phyloP scores from a whole-genome alignment of 2,888 invertebrate species.

The Nasonovia ribisnigri region DNA sequence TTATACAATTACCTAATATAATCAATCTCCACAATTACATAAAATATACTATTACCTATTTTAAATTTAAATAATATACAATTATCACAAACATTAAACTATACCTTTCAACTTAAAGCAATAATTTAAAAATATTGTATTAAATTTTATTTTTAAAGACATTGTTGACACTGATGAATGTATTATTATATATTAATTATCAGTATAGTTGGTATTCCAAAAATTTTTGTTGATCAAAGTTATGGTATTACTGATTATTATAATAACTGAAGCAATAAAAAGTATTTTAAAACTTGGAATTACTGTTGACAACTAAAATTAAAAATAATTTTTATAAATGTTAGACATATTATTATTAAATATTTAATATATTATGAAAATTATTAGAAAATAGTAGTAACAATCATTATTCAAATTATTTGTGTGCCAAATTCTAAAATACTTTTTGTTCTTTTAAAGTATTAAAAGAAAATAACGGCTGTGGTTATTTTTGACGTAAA shows the following conservation, averaged over 20 bases:
- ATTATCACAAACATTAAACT: conserved; percentile 12
- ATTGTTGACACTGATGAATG: not conserved
- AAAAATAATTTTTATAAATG: not conserved
- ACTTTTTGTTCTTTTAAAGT: conserved; percentile 37
- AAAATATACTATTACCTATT: not conserved
- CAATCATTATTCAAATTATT: conserved; percentile 27
- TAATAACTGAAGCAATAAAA: conserved; percentile 41
- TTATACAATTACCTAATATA: conserved; percentile 3
- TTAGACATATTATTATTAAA: not conserved
- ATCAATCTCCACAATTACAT: not conserved
- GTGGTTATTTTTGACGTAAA: conserved; percentile 49
- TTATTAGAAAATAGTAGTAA: conserved; percentile 6
- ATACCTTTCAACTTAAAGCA: conserved; percentile 8
- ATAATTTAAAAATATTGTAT: conserved; percentile 23
- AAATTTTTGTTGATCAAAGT: not conserved
- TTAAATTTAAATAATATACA: conserved; percentile 16
- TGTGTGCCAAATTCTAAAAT: conserved; percentile 50
- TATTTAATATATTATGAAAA: conserved; percentile 18
- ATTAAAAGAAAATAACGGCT: conserved; percentile 29
- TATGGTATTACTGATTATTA: conserved; percentile 1
- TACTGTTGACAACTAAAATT: not conserved
- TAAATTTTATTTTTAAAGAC: conserved; percentile 28
- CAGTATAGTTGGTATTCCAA: not conserved
- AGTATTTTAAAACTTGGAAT: conserved; percentile 6
- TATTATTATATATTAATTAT: conserved; percentile 16